Percentiles rank a stretch among this genome's conserved stretches.
phyloP scores from a whole-genome alignment of 2,888 invertebrate species.

The Listrodromus nycthemerus region DNA sequence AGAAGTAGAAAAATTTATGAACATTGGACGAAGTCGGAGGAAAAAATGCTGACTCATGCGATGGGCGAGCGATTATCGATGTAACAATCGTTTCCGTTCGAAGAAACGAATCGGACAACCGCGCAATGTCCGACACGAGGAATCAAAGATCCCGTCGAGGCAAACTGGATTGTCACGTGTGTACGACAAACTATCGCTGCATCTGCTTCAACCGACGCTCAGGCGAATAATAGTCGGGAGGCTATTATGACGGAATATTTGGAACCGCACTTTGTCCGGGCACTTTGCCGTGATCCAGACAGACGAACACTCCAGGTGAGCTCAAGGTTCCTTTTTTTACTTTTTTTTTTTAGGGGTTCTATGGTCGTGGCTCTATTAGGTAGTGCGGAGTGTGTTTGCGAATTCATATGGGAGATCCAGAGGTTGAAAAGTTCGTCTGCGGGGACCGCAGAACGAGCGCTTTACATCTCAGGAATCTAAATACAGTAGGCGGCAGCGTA shows the following conservation, averaged over 20 bases:
- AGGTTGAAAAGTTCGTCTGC: slow-evolving; percentile 25
- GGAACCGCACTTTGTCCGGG: slow-evolving; percentile 86
- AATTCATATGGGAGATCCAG: background rate
- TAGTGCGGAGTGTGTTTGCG: slow-evolving; percentile 21
- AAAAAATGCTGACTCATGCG: background rate
- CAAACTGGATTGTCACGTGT: slow-evolving; percentile 31
- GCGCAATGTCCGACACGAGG: slow-evolving; percentile 44
- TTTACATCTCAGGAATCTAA: slow-evolving; percentile 1
- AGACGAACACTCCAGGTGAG: slow-evolving; percentile 85
- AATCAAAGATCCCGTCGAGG: slow-evolving; percentile 40
- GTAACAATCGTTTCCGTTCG: background rate
- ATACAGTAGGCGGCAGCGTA: slow-evolving; percentile 11
- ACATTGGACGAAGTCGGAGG: background rate
- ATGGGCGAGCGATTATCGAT: background rate
- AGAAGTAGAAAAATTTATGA: background rate
- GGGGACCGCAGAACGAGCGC: slow-evolving; percentile 3
- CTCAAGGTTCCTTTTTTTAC: slow-evolving; percentile 17
- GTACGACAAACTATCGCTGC: slow-evolving; percentile 46
- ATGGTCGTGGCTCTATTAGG: slow-evolving; percentile 14
- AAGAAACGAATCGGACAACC: slow-evolving; percentile 3
- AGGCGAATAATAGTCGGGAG: slow-evolving; percentile 67
- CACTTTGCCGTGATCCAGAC: slow-evolving; percentile 86
- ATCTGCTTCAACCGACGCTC: slow-evolving; percentile 57
- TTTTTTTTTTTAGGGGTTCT: slow-evolving; percentile 31
- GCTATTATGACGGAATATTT: slow-evolving; percentile 85